Conservation (phyloP, 2,888 invertebrate genomes). For the Pristionchus japonicus region DNA sequence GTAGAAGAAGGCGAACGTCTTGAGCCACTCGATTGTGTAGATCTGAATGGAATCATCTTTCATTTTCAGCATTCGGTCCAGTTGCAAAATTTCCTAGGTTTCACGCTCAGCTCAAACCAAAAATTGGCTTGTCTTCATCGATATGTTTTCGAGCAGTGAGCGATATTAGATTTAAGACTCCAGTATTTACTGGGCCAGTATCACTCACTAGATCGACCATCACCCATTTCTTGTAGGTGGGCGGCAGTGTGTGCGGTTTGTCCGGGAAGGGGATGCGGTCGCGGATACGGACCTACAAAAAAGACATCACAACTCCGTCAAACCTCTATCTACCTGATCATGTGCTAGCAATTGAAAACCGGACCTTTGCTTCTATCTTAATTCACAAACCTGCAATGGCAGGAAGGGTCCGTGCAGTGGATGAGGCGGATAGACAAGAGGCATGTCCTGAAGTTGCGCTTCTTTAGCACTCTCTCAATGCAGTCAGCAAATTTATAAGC, state of each 20-base stretch:
- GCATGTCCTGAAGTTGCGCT: neutral
- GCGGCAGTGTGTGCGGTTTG: neutral
- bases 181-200: no score
- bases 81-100: no score
- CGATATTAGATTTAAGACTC: no score
- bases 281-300: neutral
- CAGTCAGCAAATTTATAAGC: no score
- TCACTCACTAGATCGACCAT: neutral
- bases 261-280: neutral
- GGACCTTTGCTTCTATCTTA: no score
- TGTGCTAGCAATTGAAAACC: no score
- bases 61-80: no score
- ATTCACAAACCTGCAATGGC: neutral
- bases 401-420: neutral
- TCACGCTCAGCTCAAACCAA: no score
- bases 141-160: no score
- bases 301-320: no score
- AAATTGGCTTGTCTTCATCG: no score
- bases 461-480: neutral
- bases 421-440: neutral
- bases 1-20: slow-evolving; percentile 15
- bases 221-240: slow-evolving; percentile 1
- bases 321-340: no score
- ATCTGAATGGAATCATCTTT: neutral
- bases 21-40: slow-evolving; percentile 21